A percentile compares a stretch with the other conserved stretches of the same genome.
Conservation (phyloP, 1,140 invertebrate genomes). For the Anastatus disparis region DNA sequence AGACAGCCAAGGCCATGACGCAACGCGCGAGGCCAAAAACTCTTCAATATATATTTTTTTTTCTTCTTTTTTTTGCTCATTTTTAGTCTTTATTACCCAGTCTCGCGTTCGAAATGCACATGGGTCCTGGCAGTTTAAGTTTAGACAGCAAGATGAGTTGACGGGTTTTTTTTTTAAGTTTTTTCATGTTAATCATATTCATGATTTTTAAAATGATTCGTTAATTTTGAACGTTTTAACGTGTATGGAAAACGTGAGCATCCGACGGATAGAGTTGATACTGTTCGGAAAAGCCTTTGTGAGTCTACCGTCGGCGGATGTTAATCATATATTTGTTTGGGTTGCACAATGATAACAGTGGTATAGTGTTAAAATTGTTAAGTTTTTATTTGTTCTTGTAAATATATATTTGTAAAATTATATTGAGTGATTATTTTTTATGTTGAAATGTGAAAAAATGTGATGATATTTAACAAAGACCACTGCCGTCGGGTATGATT, state of each 20-base stretch:
- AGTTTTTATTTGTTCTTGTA: background rate
- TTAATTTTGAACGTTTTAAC: background rate
- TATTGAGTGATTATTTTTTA: no score
- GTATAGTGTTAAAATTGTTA: background rate
- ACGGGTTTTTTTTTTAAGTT: constrained; percentile 33
- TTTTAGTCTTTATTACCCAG: constrained; percentile 41
- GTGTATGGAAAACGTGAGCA: background rate
- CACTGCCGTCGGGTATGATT: no score
- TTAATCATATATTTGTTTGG: no score
- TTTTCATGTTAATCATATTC: background rate
- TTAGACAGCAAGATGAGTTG: constrained; percentile 47
- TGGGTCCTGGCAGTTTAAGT: constrained; percentile 50
- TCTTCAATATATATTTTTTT: background rate
- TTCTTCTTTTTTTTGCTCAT: constrained; percentile 37
- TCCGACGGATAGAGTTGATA: constrained; percentile 14
- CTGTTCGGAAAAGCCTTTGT: background rate
- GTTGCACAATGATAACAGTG: background rate
- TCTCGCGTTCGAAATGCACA: constrained; percentile 33
- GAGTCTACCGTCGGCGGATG: background rate
- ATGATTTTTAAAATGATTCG: no score
- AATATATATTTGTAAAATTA: no score
- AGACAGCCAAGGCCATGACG: constrained; percentile 57
- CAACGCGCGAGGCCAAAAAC: constrained; percentile 32
- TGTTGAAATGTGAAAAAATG: no score
- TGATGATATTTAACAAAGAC: no score